Evolutionary conservation across 2,113 vertebrate species (phyloP), one percentile per base, ranked within the genome.

Genomic region (Misgurnus anguillicaudatus): DNA sequence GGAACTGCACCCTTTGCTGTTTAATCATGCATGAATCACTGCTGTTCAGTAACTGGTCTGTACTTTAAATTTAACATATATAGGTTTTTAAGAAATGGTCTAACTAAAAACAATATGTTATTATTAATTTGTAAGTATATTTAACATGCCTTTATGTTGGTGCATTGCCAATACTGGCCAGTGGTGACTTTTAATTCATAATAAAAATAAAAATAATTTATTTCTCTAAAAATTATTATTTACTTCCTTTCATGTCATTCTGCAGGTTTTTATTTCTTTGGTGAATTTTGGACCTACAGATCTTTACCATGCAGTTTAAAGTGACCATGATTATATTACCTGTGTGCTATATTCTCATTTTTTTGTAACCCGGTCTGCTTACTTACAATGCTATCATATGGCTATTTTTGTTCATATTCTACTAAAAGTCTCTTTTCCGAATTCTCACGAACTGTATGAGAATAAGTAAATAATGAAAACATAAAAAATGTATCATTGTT

Each of bases 11-110:
- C 13, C 9, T 51, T 3, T 57, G 10, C 41, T 80, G 86, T 75
- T 76, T 55, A 24, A 21, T 45, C 71, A 3, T 48, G 81, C 88
- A 78, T 88, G 84, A 80, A 77, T 78, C 83, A 78, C 70, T 74
- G 36, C 41, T 55, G 53, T 64, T 88, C 85, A 90, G 72, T 88
- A 83, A 88, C 47, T 31, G 64, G 71, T 78, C 36, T 7, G 38
- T 62, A 42, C 16, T 39, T 41, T 39, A 72, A 71, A 21, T 31
- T 31, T 31, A 31, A 31, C 24, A 31, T 31, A 31, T 2, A 31
- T 31, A 31, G 24, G 24, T 31, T 31, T 31, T 2, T 31, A 31
- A 31, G 24, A 31, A 31, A 31, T 31, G 1, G 47, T 8, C 48
- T 53, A 53, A 70, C 67, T 55, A 5, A 1, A 14, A 17, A 11